These are phyloP conservation scores for Hermaeophaga mercurialis DNA, from an alignment of 2,888 invertebrate species.

Conservation along the genomic window DNA sequence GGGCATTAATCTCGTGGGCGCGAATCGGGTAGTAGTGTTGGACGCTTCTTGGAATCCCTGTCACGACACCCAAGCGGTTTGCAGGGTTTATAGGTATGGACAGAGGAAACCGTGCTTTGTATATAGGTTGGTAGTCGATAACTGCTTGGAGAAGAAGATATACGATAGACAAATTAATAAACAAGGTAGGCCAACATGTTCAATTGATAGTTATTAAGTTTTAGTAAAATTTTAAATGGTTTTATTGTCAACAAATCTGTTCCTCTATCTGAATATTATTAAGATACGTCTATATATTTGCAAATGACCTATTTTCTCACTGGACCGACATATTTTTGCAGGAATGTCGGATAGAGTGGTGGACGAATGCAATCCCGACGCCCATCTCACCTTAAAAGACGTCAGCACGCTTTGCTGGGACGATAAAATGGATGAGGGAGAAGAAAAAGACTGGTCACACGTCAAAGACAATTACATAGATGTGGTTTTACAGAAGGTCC, in stretches of 20 bases:
- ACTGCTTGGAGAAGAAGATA: conserved; percentile 95
- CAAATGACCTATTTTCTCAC: too few species aligned
- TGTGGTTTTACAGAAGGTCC: conserved; percentile 76
- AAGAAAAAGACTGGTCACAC: conserved; percentile 74
- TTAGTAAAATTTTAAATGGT: too few species aligned
- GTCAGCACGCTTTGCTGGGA: conserved; percentile 89
- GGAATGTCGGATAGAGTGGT: conserved; percentile 95
- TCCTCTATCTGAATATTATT: too few species aligned
- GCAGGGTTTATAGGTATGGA: conserved; percentile 93
- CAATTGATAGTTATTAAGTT: too few species aligned
- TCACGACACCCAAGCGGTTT: conserved; percentile 97
- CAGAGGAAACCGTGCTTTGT: conserved; percentile 94
- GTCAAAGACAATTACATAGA: conserved; percentile 79
- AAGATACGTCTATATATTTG: too few species aligned
- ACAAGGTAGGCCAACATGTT: conserved; percentile 70
- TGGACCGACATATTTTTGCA: conserved; percentile 33
- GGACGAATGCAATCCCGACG: conserved; percentile 97
- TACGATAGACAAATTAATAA: conserved; percentile 98
- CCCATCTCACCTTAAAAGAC: conserved; percentile 87
- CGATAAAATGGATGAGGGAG: conserved; percentile 85
- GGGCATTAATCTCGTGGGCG: conserved; percentile 96
- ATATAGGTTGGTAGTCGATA: conserved; percentile 95
- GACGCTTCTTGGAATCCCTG: conserved; percentile 99
- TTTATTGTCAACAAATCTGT: too few species aligned
- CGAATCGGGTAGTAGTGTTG: conserved; percentile 95